Base-by-base conservation (phyloP, 1,140 invertebrate species). In the Ganaspis sp. region DNA sequence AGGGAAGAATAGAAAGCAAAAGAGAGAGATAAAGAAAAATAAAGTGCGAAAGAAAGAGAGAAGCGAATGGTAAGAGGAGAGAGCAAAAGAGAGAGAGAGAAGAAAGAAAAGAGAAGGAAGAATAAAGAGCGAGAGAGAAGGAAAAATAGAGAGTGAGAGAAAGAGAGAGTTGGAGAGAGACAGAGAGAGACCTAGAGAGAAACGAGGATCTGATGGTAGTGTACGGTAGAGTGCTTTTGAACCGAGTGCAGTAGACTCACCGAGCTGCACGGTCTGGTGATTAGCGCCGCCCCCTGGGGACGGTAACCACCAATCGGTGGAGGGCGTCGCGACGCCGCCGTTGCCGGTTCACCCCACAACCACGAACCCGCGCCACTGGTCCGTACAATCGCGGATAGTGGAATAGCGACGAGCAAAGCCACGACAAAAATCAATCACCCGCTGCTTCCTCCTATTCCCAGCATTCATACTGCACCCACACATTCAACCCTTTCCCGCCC, bases 281-380 rank as follows among this genome's bases (percentile, higher is more conserved):
- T 90, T 90, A 82, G 45, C 77, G 84, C 85, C 86, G 87, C 88
- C 87, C 88, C 89, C 88, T 86, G 87, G 87, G 87, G 90, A 90
- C 90, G 90, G 90, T 91, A 90, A 91, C 90, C 90, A 91, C 88
- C 86, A 89, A 89, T 91, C 90, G 89, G 88, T 91, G 87, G 84
- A 88, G 84, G 87, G 89, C 89, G 90, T 89, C 90, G 88, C 87
- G 89, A 89, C 89, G 89, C 87, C 88, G 83, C 77, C 86, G 81
- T 85, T 84, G 82, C 77, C 82, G 85, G 77, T 84, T 86, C 84
- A 83, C 87, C 85, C 83, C 84, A 83, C 83, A 76, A 80, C 72
- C 83, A 70, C 78, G 72, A 54, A 74, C 72, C 37, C 70, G 45
- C 64, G 74, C 72, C 29, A 42, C 45, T 40, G 75, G 37, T 78